Evolutionary conservation across 1,140 invertebrate species (phyloP).

Genomic region (Trypoxylus dichotomus): DNA sequence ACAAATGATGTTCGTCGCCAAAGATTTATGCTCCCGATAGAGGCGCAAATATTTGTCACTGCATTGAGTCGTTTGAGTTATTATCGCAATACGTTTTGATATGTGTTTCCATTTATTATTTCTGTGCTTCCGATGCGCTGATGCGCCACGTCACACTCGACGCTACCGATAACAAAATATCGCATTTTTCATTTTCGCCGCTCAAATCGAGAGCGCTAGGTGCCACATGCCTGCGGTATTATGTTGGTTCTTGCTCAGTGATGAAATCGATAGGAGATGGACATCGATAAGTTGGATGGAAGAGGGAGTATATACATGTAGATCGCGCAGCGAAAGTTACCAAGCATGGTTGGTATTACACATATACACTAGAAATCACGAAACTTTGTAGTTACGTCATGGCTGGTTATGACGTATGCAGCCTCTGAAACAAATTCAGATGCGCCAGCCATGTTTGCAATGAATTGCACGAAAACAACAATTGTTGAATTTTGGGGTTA

Average conservation of each 20-base stretch:
- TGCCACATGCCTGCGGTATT: neutral
- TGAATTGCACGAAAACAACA: no score
- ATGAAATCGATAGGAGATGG: neutral
- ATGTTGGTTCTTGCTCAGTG: neutral
- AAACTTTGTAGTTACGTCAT: no score
- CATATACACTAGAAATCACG: no score
- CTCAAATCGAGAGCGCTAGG: neutral
- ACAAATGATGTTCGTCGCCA: neutral
- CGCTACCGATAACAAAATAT: neutral
- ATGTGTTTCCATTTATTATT: slow-evolving; percentile 7
- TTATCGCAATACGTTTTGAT: neutral
- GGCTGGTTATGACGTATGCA: no score
- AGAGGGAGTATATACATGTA: no score
- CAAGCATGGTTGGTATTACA: no score
- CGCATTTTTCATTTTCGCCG: neutral
- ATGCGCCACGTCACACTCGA: neutral
- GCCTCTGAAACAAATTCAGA: no score
- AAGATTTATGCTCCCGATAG: neutral
- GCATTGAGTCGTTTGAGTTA: neutral
- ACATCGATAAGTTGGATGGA: no score
- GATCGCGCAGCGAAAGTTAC: no score
- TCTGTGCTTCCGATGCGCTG: neutral
- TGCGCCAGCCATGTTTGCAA: no score
- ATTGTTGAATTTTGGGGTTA: no score
- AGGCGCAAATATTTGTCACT: neutral